Base-by-base conservation (phyloP, 2,113 vertebrate species). In the Tichodroma muraria region DNA sequence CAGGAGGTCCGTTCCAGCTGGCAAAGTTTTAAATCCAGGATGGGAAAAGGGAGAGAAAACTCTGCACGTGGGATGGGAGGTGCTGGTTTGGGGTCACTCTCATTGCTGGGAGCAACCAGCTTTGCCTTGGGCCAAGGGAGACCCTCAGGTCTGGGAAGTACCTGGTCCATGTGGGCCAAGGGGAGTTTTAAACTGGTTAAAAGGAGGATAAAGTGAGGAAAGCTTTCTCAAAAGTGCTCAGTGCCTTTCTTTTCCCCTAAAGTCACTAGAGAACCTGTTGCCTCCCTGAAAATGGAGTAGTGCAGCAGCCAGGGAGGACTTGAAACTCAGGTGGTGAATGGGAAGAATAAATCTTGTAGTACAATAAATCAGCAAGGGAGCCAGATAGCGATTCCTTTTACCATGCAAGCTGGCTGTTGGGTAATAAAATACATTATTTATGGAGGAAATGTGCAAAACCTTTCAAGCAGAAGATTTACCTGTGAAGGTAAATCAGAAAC, bases 141-240 rank as follows among this genome's bases (percentile, higher is more conserved):
- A n/a, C 37, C 8, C 8, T 49, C 28, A 17, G 15, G 27, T 47
- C 22, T 56, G 30, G 17, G 45, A 56, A 35, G 8, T 59, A 13
- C 3, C 1, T 57, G 59, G 22, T 52, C 30, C 11, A 0, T 24
- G 8, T 27, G 27, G 38, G 13, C 33, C 17, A 6, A 28, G 25
- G 7, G 18, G 28, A 14, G 40, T 37, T 84, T 47, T 42, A n/a
- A 57, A 31, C 16, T 69, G 5, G 1, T 54, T 80, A 27, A 54
- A 69, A 15, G 2, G 4, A 59, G 19, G 9, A 23, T 22, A 10
- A 80, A 45, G 20, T 56, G 35, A 80, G 30, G 33, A 45, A 28
- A 33, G 8, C 31, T 69, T 59, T 78, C 54, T 47, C 2, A 2
- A 11, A 59, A 59, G 33, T 28, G 18, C 49, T 47, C 24, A 20